Conservation (phyloP, 1,140 invertebrate genomes). For the Lutraria rhynchaena region DNA sequence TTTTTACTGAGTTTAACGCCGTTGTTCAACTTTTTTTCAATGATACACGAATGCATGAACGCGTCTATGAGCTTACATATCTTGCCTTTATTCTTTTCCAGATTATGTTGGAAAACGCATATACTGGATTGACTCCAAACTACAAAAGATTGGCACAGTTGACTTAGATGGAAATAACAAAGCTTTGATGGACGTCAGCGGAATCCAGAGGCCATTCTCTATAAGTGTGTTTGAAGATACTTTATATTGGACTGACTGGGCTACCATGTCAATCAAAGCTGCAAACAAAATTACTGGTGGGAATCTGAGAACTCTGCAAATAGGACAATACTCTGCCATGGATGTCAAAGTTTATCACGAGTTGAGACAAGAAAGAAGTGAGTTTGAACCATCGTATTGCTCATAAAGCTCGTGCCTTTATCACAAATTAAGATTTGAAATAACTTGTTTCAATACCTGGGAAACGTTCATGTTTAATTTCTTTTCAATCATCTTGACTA, state of each 20-base stretch:
- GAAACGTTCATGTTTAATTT: no score
- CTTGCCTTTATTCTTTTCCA: no score
- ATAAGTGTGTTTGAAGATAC: constrained; percentile 87
- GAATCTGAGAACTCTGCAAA: constrained; percentile 70
- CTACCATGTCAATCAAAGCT: constrained; percentile 94
- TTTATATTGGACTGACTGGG: constrained; percentile 99
- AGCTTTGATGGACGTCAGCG: constrained; percentile 77
- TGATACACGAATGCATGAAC: no score
- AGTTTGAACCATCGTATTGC: no score
- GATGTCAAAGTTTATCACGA: constrained; percentile 87
- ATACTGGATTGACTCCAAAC: constrained; percentile 98
- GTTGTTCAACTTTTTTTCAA: no score
- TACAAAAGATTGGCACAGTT: constrained; percentile 79
- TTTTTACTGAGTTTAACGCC: no score
- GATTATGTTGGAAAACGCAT: constrained; percentile 86
- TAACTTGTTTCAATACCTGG: no score
- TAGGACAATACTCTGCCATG: constrained; percentile 89
- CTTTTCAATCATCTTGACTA: no score
- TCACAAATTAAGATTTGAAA: no score
- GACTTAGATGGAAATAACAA: constrained; percentile 86
- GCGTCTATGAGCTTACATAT: no score
- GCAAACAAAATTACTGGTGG: constrained; percentile 96
- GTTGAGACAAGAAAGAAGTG: constrained; percentile 78
- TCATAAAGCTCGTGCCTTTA: no score
- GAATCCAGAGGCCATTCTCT: constrained; percentile 84